These are phyloP conservation scores for Caranx melampygus DNA, from an alignment of 2,113 vertebrate species.

Conservation along the genomic window DNA sequence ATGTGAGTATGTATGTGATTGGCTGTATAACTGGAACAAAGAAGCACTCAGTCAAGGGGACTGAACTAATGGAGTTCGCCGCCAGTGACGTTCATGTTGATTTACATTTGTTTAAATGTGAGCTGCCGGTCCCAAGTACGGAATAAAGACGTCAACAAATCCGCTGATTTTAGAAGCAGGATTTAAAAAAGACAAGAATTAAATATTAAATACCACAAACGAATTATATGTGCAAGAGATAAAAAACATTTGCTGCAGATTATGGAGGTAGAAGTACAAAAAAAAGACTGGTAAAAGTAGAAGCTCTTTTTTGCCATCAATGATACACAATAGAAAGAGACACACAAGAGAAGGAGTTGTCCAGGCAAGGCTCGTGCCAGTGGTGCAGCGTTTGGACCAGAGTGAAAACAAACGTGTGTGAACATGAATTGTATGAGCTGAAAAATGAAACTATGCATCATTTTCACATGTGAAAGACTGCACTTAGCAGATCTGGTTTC, in stretches of 20 bases:
- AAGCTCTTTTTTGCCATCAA: too few relatives aligned
- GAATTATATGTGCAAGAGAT: not conserved
- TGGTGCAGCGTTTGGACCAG: too few relatives aligned
- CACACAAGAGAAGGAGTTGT: too few relatives aligned
- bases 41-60: not conserved
- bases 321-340: too few relatives aligned
- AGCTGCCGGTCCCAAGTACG: not conserved
- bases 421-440: too few relatives aligned
- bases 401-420: too few relatives aligned
- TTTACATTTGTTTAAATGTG: not conserved
- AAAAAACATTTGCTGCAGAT: not conserved
- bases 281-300: not conserved
- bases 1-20: not conserved
- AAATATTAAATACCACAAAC: too few relatives aligned
- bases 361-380: too few relatives aligned
- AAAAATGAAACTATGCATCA: too few relatives aligned
- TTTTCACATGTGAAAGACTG: too few relatives aligned
- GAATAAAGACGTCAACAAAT: not conserved
- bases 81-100: not conserved
- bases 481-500: too few relatives aligned
- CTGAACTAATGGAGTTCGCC: not conserved
- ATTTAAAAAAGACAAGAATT: not conserved
- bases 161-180: not conserved
- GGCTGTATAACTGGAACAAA: not conserved
- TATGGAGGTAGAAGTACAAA: not conserved